phyloP scores from a whole-genome alignment of 1,140 invertebrate species.

The Ceratitis capitata region DNA sequence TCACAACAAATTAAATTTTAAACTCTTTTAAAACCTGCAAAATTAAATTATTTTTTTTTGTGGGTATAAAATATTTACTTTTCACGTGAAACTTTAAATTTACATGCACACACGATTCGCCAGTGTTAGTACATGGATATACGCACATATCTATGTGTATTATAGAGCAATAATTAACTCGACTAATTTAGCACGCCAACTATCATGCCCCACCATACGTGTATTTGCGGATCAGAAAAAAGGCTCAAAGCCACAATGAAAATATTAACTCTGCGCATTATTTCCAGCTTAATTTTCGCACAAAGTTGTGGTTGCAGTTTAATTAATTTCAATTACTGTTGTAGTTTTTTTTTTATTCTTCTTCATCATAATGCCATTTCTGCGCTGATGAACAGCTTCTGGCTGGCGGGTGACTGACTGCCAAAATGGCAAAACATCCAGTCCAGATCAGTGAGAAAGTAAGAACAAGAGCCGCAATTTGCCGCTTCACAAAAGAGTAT shows the following conservation, averaged over 20 bases:
- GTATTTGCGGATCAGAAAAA: background rate
- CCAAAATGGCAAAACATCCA: background rate
- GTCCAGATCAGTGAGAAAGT: background rate
- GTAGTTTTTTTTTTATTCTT: background rate
- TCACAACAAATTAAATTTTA: too few species aligned
- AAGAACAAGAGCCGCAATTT: too few species aligned
- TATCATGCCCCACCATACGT: background rate
- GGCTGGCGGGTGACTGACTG: background rate
- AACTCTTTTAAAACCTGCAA: too few species aligned
- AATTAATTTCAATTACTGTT: slow-evolving; percentile 17
- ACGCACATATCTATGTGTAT: too few species aligned
- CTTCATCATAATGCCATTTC: background rate
- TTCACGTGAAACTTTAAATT: too few species aligned
- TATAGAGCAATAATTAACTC: background rate
- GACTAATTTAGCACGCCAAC: background rate
- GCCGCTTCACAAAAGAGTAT: too few species aligned
- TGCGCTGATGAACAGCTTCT: background rate
- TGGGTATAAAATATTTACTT: too few species aligned
- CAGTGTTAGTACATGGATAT: too few species aligned
- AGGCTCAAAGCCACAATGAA: background rate
- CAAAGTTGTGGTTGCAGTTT: slow-evolving; percentile 12
- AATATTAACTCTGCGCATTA: background rate
- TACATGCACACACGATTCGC: too few species aligned
- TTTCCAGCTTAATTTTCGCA: background rate
- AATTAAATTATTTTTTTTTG: too few species aligned